Evolutionary conservation across 2,113 vertebrate genomes (phyloP).

Genomic region (Pygoscelis antarcticus): DNA sequence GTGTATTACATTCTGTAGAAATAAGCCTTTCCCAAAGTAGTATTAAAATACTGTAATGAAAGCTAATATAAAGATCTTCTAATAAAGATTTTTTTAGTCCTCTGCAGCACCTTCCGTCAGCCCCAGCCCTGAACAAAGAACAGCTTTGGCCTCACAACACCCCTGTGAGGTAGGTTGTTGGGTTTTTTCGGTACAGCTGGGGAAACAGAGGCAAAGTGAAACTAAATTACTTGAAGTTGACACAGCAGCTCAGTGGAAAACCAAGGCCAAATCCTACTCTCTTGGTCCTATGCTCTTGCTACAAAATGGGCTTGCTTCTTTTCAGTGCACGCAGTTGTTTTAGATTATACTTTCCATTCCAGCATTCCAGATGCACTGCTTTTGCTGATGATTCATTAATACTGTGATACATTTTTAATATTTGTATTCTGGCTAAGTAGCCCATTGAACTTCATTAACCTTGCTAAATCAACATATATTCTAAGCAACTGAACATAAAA

Average conservation of each 20-base stretch:
- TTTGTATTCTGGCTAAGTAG: neutral
- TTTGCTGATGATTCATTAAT: neutral
- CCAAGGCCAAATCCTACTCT: neutral
- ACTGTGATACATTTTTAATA: neutral
- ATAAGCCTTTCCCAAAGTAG: neutral
- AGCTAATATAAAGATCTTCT: neutral
- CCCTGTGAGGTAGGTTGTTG: conserved; percentile 39
- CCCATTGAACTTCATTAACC: neutral
- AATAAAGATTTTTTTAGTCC: neutral
- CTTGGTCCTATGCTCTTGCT: neutral
- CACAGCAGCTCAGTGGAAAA: neutral
- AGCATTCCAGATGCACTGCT: neutral
- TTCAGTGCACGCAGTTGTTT: neutral
- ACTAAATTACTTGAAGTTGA: neutral
- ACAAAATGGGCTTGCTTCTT: neutral
- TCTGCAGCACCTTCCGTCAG: neutral
- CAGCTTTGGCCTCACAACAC: conserved; percentile 42
- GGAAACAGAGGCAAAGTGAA: neutral
- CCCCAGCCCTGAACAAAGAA: conserved; percentile 17
- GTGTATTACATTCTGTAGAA: neutral
- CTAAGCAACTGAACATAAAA: neutral
- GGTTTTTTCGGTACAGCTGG: neutral
- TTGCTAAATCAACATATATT: neutral
- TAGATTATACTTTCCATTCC: neutral
- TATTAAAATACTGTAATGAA: conserved; percentile 28